A percentile compares a stretch with the other conserved stretches of the same genome.
These are phyloP conservation scores for Rhodinocichla rosea DNA, from an alignment of 2,113 vertebrate genomes.

Conservation along the genomic window DNA sequence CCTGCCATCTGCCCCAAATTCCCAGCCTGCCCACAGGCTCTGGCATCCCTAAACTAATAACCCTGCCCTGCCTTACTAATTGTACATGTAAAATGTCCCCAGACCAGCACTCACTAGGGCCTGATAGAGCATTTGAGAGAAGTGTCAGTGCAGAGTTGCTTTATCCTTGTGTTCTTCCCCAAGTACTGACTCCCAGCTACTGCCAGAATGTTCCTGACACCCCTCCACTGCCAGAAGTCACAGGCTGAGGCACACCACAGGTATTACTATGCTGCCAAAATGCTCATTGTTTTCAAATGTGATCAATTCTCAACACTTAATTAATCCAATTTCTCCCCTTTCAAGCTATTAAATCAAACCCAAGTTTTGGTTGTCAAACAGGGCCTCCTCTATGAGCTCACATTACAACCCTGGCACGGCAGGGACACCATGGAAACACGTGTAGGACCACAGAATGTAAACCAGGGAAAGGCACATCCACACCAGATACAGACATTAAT, in stretches of 20 bases:
- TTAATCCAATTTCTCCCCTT: neutral
- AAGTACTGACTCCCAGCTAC: neutral
- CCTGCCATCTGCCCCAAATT: neutral
- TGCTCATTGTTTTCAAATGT: neutral
- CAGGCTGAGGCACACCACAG: neutral
- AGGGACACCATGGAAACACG: neutral
- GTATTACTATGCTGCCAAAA: neutral
- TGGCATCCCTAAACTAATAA: neutral
- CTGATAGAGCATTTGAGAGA: neutral
- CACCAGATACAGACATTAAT: neutral
- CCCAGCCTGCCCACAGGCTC: neutral
- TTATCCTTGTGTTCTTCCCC: neutral
- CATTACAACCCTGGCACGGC: fast-evolving
- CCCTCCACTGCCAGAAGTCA: neutral
- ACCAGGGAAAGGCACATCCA: neutral
- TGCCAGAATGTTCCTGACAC: neutral
- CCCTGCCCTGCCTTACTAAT: neutral
- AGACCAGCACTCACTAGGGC: neutral
- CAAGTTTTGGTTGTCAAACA: neutral
- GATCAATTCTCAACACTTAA: neutral
- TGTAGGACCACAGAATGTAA: neutral
- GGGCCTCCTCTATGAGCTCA: neutral
- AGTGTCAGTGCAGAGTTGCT: neutral
- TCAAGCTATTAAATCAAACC: neutral
- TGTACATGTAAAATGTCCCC: neutral